These are phyloP conservation scores for Apis mellifera DNA, from an alignment of 1,140 invertebrate genomes.

Conservation along the genomic window Amel_HAv3.1 CM009945.2:6513501-6514000, in stretches of 20 bases:
- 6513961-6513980: constrained; percentile 65
- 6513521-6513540: constrained; percentile 79
- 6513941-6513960: constrained; percentile 36
- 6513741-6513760: constrained; percentile 37
- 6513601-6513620: constrained; percentile 92
- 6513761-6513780: constrained; percentile 44
- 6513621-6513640: constrained; percentile 90
- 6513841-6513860: constrained; percentile 24
- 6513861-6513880: constrained; percentile 54
- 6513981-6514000: not conserved
- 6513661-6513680: constrained; percentile 83
- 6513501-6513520: not conserved
- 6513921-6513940: constrained; percentile 68
- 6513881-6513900: constrained; percentile 34
- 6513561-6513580: constrained; percentile 89
- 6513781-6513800: constrained; percentile 70
- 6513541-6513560: constrained; percentile 89
- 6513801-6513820: too few species aligned
- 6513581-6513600: constrained; percentile 91
- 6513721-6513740: constrained; percentile 77
- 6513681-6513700: constrained; percentile 83
- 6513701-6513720: constrained; percentile 82
- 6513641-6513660: constrained; percentile 84
- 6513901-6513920: constrained; percentile 41
- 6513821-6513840: constrained; percentile 49